phyloP scores from a whole-genome alignment of 1,140 invertebrate genomes.

The Reticulitermes speratus region DNA sequence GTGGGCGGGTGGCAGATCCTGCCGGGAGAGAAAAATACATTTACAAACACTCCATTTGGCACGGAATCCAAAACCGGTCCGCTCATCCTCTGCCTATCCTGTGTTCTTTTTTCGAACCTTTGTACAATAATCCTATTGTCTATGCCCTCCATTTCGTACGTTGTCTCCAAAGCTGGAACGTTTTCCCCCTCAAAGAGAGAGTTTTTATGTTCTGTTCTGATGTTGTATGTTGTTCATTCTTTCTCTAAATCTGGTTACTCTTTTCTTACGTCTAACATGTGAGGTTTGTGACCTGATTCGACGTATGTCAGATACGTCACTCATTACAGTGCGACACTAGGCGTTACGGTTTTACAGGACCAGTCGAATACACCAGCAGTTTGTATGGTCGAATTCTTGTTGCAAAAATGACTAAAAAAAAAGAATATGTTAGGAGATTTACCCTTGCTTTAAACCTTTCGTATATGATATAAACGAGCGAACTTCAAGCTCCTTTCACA shows the following conservation, averaged over 20 bases:
- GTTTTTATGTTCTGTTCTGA: not conserved
- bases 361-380: not conserved
- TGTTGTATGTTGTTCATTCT: not conserved
- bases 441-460: no score
- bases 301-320: not conserved
- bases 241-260: not conserved
- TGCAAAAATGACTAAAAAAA: no score
- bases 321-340: not conserved
- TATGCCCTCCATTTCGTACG: not conserved
- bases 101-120: not conserved
- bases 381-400: no score
- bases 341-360: not conserved
- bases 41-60: conserved; percentile 11
- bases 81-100: not conserved
- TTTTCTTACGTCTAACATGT: not conserved
- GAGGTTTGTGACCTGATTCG: not conserved
- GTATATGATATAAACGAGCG: no score
- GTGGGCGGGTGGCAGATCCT: not conserved
- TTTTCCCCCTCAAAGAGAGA: not conserved
- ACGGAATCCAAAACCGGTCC: not conserved
- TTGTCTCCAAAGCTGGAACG: not conserved
- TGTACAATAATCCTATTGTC: not conserved
- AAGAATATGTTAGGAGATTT: no score
- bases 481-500: no score
- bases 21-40: not conserved